Evolutionary conservation across 1,140 invertebrate genomes (phyloP), one percentile per base, ranked within the genome.

Genomic region (Drosophila subpulchrella): DNA sequence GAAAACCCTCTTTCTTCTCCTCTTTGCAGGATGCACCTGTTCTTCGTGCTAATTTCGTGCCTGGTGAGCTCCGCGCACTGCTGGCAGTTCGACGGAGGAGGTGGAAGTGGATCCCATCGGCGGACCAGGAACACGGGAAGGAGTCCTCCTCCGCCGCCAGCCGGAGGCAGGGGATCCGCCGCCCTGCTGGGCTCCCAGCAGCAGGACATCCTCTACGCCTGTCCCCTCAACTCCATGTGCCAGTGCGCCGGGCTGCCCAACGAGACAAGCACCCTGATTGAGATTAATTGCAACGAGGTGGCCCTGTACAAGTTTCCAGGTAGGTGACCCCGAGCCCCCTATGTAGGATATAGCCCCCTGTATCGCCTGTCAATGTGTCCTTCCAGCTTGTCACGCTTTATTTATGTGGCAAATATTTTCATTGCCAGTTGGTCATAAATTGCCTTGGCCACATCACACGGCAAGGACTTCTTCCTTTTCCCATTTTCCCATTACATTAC

Each of bases 271-370:
- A 94, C 93, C 6, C 93, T 94, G 78, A 93, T 94, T 93, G 94
- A 95, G 74, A 94, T 95, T 72, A 94, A 93, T 80, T 95, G 95
- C 81, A 93, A 95, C 68, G 94, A 94, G 66, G 94, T 95, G 56
- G 93, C 94, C 41, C 94, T 95, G 41, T 94, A 94, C 46, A 94
- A 93, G 90, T 94, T 95, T 89, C 94, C 95, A 80, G 94, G 94
- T 95, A 88, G 81, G 90, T 74, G 51, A 65, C 42, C 27, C 30
- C 30, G 10, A 24, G 20, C 27, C 36, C 27, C n/a, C 17, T 24
- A 6, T 47, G 47, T 10, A 10, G 30, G n/a, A 34, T 51, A 17
- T 34, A 24, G 12, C 12, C 24, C 27, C 10, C 42, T 44, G 44
- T 53, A 44, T 47, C 47, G 30, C 47, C 50, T 57, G 46, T 66